These are phyloP conservation scores for Triops longicaudatus DNA, from an alignment of 1,140 invertebrate genomes.

Conservation along the genomic window DNA sequence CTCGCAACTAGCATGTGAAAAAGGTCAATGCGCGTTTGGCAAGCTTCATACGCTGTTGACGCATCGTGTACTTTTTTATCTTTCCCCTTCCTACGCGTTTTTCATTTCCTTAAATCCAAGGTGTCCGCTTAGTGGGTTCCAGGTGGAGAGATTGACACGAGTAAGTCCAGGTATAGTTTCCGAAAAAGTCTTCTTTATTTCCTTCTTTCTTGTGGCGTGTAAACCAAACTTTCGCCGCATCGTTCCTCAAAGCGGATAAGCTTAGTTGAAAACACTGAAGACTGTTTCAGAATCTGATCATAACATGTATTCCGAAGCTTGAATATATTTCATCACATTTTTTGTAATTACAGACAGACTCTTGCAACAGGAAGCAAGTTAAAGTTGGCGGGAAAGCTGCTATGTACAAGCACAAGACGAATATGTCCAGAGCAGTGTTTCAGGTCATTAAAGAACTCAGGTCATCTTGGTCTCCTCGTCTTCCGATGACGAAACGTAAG, in stretches of 20 bases:
- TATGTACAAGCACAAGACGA: not conserved
- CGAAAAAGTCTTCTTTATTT: slow-evolving; percentile 15
- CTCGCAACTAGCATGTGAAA: not conserved
- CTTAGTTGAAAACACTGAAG: not conserved
- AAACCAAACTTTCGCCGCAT: not conserved
- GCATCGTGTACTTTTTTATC: slow-evolving; percentile 16
- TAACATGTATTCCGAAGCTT: not conserved
- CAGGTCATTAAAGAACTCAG: not conserved
- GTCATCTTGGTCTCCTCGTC: not conserved
- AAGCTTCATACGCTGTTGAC: slow-evolving; percentile 20
- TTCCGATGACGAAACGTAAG: not conserved
- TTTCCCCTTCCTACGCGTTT: not conserved
- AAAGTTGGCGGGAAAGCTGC: not conserved
- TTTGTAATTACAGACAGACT: not conserved
- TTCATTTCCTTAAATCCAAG: not conserved
- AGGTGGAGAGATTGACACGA: slow-evolving; percentile 15
- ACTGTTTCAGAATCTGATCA: not conserved
- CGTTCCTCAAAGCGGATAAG: not conserved
- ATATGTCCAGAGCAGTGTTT: not conserved
- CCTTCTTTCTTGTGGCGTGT: not conserved
- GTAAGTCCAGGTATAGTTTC: slow-evolving; percentile 6
- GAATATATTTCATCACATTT: not conserved
- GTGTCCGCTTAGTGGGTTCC: not conserved
- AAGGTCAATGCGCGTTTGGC: not conserved
- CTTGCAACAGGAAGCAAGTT: not conserved